Evolutionary conservation across 64 coral and sea anemone species (phyloP).

Genomic region (Orbicella faveolata): DNA sequence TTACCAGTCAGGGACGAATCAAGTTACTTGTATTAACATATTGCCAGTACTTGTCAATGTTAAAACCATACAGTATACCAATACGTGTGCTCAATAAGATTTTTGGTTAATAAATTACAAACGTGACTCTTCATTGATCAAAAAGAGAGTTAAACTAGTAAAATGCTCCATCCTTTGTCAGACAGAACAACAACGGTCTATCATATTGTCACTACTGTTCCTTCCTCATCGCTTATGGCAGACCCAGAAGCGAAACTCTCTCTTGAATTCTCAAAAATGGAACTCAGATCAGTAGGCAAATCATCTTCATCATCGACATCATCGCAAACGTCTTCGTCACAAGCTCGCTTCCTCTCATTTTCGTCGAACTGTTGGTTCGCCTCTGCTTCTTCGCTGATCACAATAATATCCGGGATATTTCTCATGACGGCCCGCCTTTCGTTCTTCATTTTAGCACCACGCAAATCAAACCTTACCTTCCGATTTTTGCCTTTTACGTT

Average conservation of each 20-base stretch:
- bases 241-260: neutral
- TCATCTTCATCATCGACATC: constrained; percentile 6
- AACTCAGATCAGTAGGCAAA: neutral
- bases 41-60: too few relatives aligned
- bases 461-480: constrained; percentile 10
- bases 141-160: too few relatives aligned
- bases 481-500: neutral
- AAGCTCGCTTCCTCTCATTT: neutral
- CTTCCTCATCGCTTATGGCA: constrained; percentile 23
- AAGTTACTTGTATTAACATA: too few relatives aligned
- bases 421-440: neutral
- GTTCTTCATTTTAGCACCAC: neutral
- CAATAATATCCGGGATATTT: constrained; percentile 26
- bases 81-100: too few relatives aligned
- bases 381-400: neutral
- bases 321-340: neutral
- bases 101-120: too few relatives aligned
- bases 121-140: too few relatives aligned
- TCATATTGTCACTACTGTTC: constrained; percentile 15
- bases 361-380: neutral
- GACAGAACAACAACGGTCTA: neutral
- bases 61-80: too few relatives aligned
- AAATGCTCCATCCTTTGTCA: neutral
- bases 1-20: too few relatives aligned
- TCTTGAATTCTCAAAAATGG: neutral